Evolutionary conservation across 2,113 vertebrate species (phyloP), one percentile per base, ranked within the genome.

Genomic region (Callipepla squamata): DNA sequence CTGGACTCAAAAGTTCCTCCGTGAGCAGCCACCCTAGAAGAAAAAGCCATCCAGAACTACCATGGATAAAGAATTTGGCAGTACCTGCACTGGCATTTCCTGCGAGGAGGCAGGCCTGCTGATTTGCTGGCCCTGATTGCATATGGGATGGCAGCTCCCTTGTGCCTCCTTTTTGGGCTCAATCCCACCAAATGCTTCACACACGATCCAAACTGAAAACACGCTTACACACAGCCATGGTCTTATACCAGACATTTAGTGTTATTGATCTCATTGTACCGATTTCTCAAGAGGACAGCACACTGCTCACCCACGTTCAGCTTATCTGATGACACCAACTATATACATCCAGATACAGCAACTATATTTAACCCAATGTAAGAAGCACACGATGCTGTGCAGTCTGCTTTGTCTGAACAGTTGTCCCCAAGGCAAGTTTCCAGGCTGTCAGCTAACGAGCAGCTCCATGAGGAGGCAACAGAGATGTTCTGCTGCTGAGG

Each of bases 241-340:
- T 2, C 62, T 45, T 8, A 38, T 30, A 38, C 66, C 51, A 1
- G 13, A 23, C 36, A 30, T 30, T 32, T 5, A 58, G 72, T 78
- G 45, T 5, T 3, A 2, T 10, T 40, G 0, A 4, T 7, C 42
- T 21, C 10, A 20, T 0, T 6, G 76, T 7, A 3, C 19, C 4
- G 36, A 25, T 3, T 25, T 23, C 87, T 28, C 18, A 30, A 13
- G 48, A 28, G 42, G 21, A 63, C 20, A 77, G 42, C 32, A 30
- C 0, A 0, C 20, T 26, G 26, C 38, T 30, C 40, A 38, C 10
- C 28, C 8, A 0, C 1, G 1, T 2, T 7, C 0, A 0, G 14
- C 20, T 4, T 32, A 51, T 63, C 14, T 13, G 50, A 34, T 0
- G 2, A 65, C 23, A 40, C 61, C 32, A n/a, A 58, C 57, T 7